Conservation (phyloP, 2,113 vertebrate genomes). For the Chinchilla lanigera region DNA sequence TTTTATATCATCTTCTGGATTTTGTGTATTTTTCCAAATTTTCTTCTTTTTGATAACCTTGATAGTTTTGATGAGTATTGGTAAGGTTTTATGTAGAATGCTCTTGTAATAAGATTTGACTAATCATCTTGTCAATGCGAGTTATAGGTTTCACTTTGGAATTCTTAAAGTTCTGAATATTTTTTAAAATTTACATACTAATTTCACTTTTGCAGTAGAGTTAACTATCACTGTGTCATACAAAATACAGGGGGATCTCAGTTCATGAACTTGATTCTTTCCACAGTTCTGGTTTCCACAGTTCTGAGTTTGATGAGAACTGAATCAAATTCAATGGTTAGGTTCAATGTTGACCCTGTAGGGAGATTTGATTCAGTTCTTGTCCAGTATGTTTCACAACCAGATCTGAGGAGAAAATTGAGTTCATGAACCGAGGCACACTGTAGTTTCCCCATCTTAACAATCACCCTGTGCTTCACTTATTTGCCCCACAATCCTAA, state of each 20-base stretch:
- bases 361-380: not conserved
- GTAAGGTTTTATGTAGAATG: not conserved
- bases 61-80: not conserved
- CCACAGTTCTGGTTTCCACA: not conserved
- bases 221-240: not conserved
- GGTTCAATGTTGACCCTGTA: not conserved
- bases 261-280: not conserved
- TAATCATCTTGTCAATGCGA: not conserved
- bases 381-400: not conserved
- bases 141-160: not conserved
- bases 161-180: not conserved
- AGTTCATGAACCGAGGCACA: not conserved
- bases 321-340: not conserved
- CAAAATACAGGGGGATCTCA: not conserved
- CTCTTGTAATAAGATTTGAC: not conserved
- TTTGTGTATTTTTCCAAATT: not conserved
- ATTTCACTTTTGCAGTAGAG: not conserved
- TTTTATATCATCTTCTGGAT: not conserved
- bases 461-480: not conserved
- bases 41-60: not conserved
- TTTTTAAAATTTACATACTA: not conserved
- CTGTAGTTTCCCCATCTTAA: not conserved
- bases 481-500: not conserved
- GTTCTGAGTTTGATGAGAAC: not conserved
- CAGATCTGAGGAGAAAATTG: not conserved